Evolutionary conservation across 2,888 invertebrate genomes (phyloP).

Genomic region (Dicycla oo): DNA sequence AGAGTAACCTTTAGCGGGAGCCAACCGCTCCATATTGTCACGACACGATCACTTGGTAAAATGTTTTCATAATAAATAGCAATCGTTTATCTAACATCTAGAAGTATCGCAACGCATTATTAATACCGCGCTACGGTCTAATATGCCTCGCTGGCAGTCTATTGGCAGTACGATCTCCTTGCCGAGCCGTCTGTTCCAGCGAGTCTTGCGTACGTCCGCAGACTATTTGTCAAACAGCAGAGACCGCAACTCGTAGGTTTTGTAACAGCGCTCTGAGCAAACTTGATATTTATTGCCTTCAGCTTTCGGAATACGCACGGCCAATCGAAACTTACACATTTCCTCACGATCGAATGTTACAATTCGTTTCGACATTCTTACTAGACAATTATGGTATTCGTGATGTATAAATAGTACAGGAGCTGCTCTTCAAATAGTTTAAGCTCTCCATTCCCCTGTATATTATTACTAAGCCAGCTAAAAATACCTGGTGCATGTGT

Average conservation of each 20-base stretch:
- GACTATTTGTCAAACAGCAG: slow-evolving; percentile 82
- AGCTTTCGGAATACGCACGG: slow-evolving; percentile 80
- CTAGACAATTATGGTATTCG: slow-evolving; percentile 56
- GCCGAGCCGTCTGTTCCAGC: slow-evolving; percentile 63
- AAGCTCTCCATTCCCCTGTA: slow-evolving; percentile 71
- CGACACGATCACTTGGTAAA: slow-evolving; percentile 82
- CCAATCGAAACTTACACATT: slow-evolving; percentile 76
- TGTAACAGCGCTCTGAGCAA: slow-evolving; percentile 83
- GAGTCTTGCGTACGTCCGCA: slow-evolving; percentile 72
- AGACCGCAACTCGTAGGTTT: slow-evolving; percentile 81
- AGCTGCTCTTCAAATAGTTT: slow-evolving; percentile 73
- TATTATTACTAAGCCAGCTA: slow-evolving; percentile 76
- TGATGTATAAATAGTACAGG: slow-evolving; percentile 72
- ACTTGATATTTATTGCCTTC: slow-evolving; percentile 84
- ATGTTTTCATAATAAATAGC: slow-evolving; percentile 82
- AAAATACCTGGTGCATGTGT: slow-evolving; percentile 80
- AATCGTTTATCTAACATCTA: slow-evolving; percentile 79
- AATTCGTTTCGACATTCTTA: slow-evolving; percentile 65
- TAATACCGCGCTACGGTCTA: slow-evolving; percentile 67
- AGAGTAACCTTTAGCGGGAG: slow-evolving; percentile 88
- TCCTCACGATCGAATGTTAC: slow-evolving; percentile 71
- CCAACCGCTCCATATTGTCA: slow-evolving; percentile 87
- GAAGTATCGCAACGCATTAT: slow-evolving; percentile 75
- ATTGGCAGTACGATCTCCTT: slow-evolving; percentile 55
- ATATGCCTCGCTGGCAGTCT: slow-evolving; percentile 55